Base-by-base conservation (phyloP, 2,797 vertebrate species). In the Pipistrellus pygmaeus region DNA sequence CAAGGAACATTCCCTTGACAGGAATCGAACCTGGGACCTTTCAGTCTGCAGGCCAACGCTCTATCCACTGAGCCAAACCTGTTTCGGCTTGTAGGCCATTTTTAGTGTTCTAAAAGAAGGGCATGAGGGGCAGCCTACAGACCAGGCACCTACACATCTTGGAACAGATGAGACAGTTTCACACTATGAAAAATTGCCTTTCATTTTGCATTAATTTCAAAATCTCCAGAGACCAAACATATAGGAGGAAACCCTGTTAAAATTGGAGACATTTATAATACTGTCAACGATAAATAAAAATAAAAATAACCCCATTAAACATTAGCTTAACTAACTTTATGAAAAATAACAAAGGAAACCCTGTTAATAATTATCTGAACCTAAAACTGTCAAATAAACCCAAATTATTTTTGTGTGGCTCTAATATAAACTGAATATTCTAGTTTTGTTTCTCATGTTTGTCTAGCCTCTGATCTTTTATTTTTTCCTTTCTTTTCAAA, bases 401-500 rank as follows among this genome's bases (percentile, higher is more conserved):
- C 9, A 44, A 73, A 48, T 15, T 73, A 11, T 46, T 66, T 93
- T 77, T 82, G 35, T 8, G 30, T 32, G 35, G 46, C 62, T 90
- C 38, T 94, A 30, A 78, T 35, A 57, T n/a, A 30, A 62, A 75
- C 27, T 48, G 46, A 85, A 68, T 55, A 86, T 11, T 53, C 27
- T 80, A 72, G 21, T 55, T 72, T 78, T 85, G 73, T 66, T 75
- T 85, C 46, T 69, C 68, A 72, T 30, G 4, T 88, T 71, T 44
- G 48, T 15, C 20, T 46, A 71, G 44, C 1, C 6, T 51, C 73
- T 89, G 72, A 55, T 17, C 23, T 90, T 85, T 69, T 35, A 48
- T 73, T 85, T 92, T 88, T 76, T 92, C 53, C 75, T 53, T 18
- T 60, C 84, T 68, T 83, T 80, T 69, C 9, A 44, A 27, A 80